Base-by-base conservation (phyloP, 1,140 invertebrate species). In the Chelonus insularis region DNA sequence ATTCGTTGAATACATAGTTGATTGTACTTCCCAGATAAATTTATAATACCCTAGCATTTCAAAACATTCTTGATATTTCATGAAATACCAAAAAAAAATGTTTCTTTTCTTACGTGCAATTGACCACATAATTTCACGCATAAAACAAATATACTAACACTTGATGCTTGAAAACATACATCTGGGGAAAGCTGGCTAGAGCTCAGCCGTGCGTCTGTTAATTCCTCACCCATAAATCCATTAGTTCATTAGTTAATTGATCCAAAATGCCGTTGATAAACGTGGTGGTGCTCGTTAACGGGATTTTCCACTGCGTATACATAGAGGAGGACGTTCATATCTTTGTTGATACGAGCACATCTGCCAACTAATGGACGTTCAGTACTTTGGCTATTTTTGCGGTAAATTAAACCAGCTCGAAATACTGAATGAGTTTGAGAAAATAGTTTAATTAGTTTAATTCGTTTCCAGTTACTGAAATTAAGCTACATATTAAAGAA, bases 161-260 rank as follows among this genome's bases (percentile, higher is more conserved):
- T 43, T 43, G 14, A 18, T 43, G 41, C 14, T 43, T 14, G 41
- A 43, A 43, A 43, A 43, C 9, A 43, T 43, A 8, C 16, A 18
- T 43, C n/a, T 39, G 37, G 37, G 11, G n/a, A 39, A 39, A 39
- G 14, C n/a, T 20, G 20, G 7, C 4, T 16, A 29, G 9, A 37
- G 37, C 54, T 45, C 41, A 51, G 51, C 37, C 36, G 41, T 36
- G 25, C 32, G 43, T 34, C 23, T 62, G 5, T 39, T 7, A 47
- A 50, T 63, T 41, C 59, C 64, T 65, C 64, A 68, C 66, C 62
- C 68, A 64, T 71, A 70, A 70, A 73, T 75, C 71, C 73, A 75
- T 74, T 77, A 74, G 69, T 67, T 69, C 75, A 79, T 79, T 77
- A 78, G 72, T 74, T 76, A 79, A 79, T 79, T 79, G 79, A 79